Conservation (phyloP, 2,113 vertebrate genomes). For the Coregonus clupeaformis region DNA sequence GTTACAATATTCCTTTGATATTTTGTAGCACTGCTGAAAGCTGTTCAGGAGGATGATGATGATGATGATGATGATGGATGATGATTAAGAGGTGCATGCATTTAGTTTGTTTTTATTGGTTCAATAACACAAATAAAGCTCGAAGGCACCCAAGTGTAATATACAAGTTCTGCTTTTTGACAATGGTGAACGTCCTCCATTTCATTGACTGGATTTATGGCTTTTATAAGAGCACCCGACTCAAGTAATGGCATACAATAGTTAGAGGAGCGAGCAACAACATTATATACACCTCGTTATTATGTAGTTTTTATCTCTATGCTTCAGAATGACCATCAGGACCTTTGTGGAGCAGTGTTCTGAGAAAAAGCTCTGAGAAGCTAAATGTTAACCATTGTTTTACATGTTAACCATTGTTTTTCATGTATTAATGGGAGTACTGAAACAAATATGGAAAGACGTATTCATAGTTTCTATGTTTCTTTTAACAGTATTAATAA, state of each 20-base stretch:
- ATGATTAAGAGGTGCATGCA: conserved; percentile 27
- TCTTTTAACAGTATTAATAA: conserved; percentile 74
- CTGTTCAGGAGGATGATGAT: conserved; percentile 9
- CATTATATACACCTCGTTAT: neutral
- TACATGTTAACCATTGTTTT: conserved; percentile 48
- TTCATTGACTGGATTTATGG: conserved; percentile 4
- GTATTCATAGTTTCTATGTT: conserved; percentile 49
- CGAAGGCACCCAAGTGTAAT: neutral
- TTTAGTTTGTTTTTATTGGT: conserved; percentile 1
- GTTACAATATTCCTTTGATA: conserved; percentile 41
- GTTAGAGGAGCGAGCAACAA: neutral
- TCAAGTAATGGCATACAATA: neutral
- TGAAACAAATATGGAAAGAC: conserved; percentile 64
- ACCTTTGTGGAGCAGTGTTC: neutral
- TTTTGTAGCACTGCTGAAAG: conserved; percentile 27
- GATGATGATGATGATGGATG: too few species aligned
- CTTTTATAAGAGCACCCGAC: conserved; percentile 3
- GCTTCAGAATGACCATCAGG: conserved; percentile 22
- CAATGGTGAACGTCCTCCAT: conserved; percentile 5
- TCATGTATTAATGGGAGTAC: conserved; percentile 63
- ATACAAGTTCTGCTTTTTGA: conserved; percentile 19
- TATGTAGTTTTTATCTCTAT: neutral
- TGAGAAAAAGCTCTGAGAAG: conserved; percentile 14
- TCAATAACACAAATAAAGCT: neutral
- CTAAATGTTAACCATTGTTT: conserved; percentile 4